A percentile compares a stretch with the other conserved stretches of the same genome.
Conservation (phyloP, 2,888 invertebrate genomes). For the Conus canariensis region DNA sequence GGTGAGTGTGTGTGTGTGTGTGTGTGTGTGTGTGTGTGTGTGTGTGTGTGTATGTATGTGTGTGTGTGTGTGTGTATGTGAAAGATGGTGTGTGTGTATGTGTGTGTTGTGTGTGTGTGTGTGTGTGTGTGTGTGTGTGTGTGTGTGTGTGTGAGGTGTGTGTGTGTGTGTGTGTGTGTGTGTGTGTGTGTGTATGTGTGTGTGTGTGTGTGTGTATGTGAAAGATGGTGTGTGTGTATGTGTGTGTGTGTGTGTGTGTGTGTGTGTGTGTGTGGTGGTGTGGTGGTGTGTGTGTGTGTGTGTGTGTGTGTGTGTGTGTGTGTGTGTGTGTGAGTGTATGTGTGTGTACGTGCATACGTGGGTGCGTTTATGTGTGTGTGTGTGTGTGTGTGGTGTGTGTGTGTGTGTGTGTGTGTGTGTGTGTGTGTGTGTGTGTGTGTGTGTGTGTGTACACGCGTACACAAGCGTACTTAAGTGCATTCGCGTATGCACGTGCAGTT, state of each 20-base stretch:
- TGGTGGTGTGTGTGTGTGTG: neutral
- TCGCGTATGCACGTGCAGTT: too few relatives aligned
- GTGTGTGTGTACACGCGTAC: neutral
- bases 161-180: neutral
- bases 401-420: neutral
- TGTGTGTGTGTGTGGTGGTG: neutral
- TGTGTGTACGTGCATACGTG: neutral
- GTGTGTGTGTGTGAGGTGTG: neutral
- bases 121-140: neutral
- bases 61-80: neutral
- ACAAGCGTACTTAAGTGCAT: neutral
- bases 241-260: neutral
- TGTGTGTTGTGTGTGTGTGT: neutral
- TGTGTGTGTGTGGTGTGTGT: too few relatives aligned
- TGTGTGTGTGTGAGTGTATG: neutral
- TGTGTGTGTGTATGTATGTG: neutral
- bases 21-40: neutral
- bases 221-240: too few relatives aligned
- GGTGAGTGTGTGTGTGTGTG: neutral
- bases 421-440: neutral
- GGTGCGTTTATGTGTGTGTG: too few relatives aligned
- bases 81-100: neutral
- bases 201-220: constrained; percentile 16
- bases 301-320: neutral
- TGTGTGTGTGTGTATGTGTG: neutral